A percentile compares a stretch with the other conserved stretches of the same genome.
These are phyloP conservation scores for Salmo trutta DNA, from an alignment of 2,797 vertebrate species.

Conservation along the genomic window DNA sequence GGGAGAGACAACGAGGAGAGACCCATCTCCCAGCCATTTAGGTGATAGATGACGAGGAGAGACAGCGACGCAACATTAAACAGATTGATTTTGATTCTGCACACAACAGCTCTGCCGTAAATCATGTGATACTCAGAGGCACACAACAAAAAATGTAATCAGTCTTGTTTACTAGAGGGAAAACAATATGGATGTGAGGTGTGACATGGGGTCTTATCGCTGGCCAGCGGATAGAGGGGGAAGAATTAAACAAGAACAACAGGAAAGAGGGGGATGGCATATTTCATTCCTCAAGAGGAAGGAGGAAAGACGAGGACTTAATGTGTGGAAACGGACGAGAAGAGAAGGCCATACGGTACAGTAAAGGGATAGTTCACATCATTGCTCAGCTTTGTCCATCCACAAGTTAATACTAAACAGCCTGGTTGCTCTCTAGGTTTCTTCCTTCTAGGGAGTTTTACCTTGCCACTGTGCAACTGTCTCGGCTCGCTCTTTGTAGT, in stretches of 20 bases:
- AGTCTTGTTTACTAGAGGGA: conserved; percentile 70
- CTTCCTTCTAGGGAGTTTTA: neutral
- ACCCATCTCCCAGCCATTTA: conserved; percentile 21
- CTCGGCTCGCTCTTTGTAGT: neutral
- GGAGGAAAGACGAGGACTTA: conserved; percentile 12
- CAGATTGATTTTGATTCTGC: conserved; percentile 72
- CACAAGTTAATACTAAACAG: neutral
- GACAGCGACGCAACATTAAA: conserved; percentile 71
- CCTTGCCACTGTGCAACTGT: neutral
- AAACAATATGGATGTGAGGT: conserved; percentile 60
- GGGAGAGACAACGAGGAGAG: conserved; percentile 32
- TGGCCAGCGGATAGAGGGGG: conserved; percentile 27
- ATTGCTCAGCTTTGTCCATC: neutral
- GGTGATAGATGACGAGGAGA: neutral
- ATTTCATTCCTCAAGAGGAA: conserved; percentile 41
- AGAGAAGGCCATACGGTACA: conserved; percentile 18
- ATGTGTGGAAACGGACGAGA: neutral
- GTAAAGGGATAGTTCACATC: neutral
- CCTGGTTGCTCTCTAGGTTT: neutral
- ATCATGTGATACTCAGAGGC: conserved; percentile 62
- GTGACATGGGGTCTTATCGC: conserved; percentile 49
- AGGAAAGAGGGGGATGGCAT: conserved; percentile 34
- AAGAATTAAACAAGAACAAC: conserved; percentile 47
- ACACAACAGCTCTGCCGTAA: conserved; percentile 51
- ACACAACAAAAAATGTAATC: conserved; percentile 57